phyloP scores from a whole-genome alignment of 1,140 invertebrate species.

The Aphaenogaster rudis region DNA sequence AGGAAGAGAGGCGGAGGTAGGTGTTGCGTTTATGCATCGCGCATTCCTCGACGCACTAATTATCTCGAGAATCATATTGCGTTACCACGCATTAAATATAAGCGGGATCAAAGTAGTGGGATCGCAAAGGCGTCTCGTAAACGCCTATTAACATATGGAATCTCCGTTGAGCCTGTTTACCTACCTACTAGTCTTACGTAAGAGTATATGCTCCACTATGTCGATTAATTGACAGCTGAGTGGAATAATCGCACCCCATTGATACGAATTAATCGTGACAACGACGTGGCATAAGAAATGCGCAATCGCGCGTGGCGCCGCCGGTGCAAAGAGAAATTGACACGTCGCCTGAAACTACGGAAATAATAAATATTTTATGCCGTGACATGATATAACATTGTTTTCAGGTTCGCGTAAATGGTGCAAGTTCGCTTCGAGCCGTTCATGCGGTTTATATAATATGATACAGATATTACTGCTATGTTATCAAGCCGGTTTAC shows the following conservation, averaged over 20 bases:
- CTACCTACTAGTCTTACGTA: constrained; percentile 24
- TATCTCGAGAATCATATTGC: constrained; percentile 66
- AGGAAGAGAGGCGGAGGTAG: constrained; percentile 9
- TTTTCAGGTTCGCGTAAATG: not conserved
- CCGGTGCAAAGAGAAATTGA: not conserved
- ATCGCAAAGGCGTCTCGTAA: not conserved
- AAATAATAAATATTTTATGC: not conserved
- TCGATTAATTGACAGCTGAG: constrained; percentile 31
- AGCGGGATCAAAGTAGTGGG: constrained; percentile 16
- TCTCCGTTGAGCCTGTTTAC: constrained; percentile 28
- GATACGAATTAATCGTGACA: not conserved
- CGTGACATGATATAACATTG: not conserved
- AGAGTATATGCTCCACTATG: not conserved
- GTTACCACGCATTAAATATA: constrained; percentile 45
- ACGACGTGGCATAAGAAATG: not conserved
- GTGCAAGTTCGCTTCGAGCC: not conserved
- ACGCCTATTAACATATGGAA: constrained; percentile 29
- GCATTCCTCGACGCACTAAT: constrained; percentile 70
- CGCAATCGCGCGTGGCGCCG: too few relatives aligned
- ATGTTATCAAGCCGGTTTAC: constrained; percentile 42
- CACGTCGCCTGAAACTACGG: not conserved
- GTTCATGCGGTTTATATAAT: constrained; percentile 17
- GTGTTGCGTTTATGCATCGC: constrained; percentile 72
- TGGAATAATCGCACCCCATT: not conserved
- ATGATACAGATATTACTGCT: constrained; percentile 11